Conservation (phyloP, 1,140 invertebrate species). For the Ceratosolen solmsi region DNA sequence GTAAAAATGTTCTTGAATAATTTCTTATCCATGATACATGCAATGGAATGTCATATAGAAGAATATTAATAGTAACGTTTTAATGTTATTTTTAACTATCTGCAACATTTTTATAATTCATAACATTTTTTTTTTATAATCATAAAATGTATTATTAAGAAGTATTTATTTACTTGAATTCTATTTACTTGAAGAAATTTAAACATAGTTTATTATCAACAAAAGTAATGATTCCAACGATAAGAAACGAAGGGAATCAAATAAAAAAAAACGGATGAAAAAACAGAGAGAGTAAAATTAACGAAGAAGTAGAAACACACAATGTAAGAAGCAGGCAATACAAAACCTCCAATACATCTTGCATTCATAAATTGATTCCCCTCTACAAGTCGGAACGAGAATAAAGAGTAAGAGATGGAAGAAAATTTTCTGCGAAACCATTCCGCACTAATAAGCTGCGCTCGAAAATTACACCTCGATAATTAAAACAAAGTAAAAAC, state of each 20-base stretch:
- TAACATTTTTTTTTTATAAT: no score
- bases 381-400: background rate
- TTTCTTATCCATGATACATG: no score
- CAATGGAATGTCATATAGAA: no score
- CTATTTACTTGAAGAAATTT: no score
- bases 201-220: background rate
- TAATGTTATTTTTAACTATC: no score
- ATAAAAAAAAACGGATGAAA: no score
- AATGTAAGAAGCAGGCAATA: background rate
- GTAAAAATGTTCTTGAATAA: no score
- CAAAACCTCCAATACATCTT: slow-evolving; percentile 6
- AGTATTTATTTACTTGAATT: no score
- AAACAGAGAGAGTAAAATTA: background rate
- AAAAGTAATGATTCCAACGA: background rate
- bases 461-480: slow-evolving; percentile 41
- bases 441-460: slow-evolving; percentile 39
- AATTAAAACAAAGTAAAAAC: slow-evolving; percentile 49
- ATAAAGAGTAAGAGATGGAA: background rate
- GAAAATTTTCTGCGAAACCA: slow-evolving; percentile 29
- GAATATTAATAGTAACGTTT: no score
- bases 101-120: no score
- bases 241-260: background rate
- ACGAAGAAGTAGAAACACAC: background rate
- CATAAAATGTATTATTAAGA: no score
- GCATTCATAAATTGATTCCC: slow-evolving; percentile 44